A percentile compares a stretch with the other conserved stretches of the same genome.
These are phyloP conservation scores for Scylla paramamosain DNA, from an alignment of 1,140 invertebrate species.

Conservation along the genomic window DNA sequence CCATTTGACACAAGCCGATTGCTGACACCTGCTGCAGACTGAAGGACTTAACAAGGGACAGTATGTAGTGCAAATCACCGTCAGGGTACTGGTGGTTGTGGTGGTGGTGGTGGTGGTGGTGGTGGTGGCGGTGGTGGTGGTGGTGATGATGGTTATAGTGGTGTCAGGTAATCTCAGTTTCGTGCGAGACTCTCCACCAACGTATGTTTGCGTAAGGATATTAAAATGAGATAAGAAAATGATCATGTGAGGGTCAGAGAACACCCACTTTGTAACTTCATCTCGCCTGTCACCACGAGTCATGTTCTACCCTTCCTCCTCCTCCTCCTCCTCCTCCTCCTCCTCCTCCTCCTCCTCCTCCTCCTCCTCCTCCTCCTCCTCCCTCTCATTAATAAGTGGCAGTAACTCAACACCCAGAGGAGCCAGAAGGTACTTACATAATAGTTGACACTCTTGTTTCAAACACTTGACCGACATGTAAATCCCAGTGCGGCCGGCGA, in stretches of 20 bases:
- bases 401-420: not conserved
- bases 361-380: not conserved
- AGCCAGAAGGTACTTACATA: not conserved
- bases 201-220: not conserved
- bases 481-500: not conserved
- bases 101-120: too few species aligned
- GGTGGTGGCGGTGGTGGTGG: not conserved
- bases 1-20: too few species aligned
- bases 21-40: too few species aligned
- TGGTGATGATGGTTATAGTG: not conserved
- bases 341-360: not conserved
- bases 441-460: not conserved
- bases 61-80: not conserved
- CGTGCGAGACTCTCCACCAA: not conserved
- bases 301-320: not conserved
- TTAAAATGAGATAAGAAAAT: not conserved
- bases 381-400: constrained; percentile 10
- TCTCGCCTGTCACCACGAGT: not conserved
- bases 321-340: not conserved
- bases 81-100: not conserved
- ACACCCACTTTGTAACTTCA: not conserved
- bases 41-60: too few species aligned
- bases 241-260: not conserved
- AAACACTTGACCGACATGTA: not conserved
- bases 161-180: not conserved